These are phyloP conservation scores for Zoroaster sp. DNA, from an alignment of 53 echinoderm and acorn worm genomes.

Conservation along the genomic window DNA sequence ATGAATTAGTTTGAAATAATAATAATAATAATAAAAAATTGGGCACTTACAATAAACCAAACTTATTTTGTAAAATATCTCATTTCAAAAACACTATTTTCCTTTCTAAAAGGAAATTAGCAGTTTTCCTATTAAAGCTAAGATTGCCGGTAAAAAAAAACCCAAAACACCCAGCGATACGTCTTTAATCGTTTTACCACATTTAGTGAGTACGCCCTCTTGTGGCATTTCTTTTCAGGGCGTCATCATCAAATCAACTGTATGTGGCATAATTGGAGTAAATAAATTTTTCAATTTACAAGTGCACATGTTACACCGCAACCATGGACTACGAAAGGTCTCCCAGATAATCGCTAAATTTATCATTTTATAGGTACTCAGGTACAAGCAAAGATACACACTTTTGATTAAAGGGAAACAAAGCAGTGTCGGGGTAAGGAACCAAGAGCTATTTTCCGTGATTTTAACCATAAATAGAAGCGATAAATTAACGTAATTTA, in stretches of 20 bases:
- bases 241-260: background rate
- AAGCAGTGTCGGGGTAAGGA: conserved; percentile 25
- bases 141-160: too few relatives aligned
- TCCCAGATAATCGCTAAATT: conserved; percentile 21
- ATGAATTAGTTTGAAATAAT: too few relatives aligned
- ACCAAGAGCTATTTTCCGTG: background rate
- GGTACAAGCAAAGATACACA: background rate
- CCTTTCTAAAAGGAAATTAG: too few relatives aligned
- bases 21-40: too few relatives aligned
- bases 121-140: too few relatives aligned
- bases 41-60: too few relatives aligned
- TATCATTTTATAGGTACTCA: background rate
- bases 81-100: too few relatives aligned
- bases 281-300: background rate
- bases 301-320: conserved; percentile 40
- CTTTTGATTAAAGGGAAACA: background rate
- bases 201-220: conserved; percentile 30
- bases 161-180: too few relatives aligned
- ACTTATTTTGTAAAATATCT: too few relatives aligned
- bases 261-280: conserved; percentile 17
- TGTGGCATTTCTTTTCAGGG: background rate
- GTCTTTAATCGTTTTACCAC: too few relatives aligned
- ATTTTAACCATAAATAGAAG: background rate
- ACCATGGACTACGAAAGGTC: conserved; percentile 26
- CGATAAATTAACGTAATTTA: background rate